A percentile compares a stretch with the other conserved stretches of the same genome.
These are phyloP conservation scores for Lophius americanus DNA, from an alignment of 2,797 vertebrate species.

Conservation along the genomic window DNA sequence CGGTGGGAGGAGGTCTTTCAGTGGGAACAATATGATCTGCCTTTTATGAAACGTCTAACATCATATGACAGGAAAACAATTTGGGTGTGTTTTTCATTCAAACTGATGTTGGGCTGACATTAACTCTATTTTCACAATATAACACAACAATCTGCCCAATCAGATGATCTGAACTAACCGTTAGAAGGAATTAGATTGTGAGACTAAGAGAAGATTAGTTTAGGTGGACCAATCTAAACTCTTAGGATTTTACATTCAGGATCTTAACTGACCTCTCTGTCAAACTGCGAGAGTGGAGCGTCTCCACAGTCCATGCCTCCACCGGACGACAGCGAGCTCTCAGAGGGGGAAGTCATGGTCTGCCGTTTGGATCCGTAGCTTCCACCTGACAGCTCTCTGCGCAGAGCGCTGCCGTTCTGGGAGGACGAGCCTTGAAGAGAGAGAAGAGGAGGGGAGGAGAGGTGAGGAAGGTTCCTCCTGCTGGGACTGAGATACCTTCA, in stretches of 20 bases:
- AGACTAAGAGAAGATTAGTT: constrained; percentile 9
- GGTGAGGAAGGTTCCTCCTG: neutral
- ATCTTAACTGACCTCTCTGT: constrained; percentile 89
- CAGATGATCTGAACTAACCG: constrained; percentile 3
- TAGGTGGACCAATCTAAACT: constrained; percentile 40
- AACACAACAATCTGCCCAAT: neutral
- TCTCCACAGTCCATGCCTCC: constrained; percentile 94
- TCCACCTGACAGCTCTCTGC: constrained; percentile 91
- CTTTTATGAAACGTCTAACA: constrained; percentile 29
- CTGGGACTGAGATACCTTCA: rapidly evolving
- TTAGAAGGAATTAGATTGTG: no score
- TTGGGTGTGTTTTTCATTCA: constrained; percentile 14
- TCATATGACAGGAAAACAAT: constrained; percentile 29
- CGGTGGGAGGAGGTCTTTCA: constrained; percentile 17
- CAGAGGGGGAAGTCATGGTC: constrained; percentile 95
- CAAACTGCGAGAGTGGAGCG: constrained; percentile 90
- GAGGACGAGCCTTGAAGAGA: constrained; percentile 85
- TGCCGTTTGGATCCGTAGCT: constrained; percentile 91
- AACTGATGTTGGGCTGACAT: constrained; percentile 30
- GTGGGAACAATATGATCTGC: constrained; percentile 20
- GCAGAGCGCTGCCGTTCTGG: constrained; percentile 94
- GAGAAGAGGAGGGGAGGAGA: neutral
- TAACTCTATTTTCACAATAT: neutral
- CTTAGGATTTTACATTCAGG: no score
- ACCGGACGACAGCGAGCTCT: constrained; percentile 95